Evolutionary conservation across 1,140 invertebrate genomes (phyloP).

Genomic region (Solen grandis): DNA sequence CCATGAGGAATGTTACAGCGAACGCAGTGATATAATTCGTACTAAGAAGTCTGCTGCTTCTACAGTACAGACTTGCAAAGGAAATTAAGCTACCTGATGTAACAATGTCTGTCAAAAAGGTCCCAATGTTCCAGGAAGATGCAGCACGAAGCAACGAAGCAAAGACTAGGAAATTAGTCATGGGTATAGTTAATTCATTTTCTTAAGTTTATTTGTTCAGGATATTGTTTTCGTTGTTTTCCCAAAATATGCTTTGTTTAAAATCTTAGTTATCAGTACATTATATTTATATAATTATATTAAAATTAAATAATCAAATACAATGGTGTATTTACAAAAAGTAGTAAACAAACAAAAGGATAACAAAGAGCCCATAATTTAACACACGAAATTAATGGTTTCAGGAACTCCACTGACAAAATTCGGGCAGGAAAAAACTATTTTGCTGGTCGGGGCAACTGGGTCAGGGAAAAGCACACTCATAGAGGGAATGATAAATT

Average conservation of each 20-base stretch:
- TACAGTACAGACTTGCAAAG: not conserved
- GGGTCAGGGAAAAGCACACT: slow-evolving; percentile 32
- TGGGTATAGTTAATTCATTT: slow-evolving; percentile 15
- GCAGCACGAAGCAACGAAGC: not conserved
- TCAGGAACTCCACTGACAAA: too few species aligned
- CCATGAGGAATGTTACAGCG: slow-evolving; percentile 18
- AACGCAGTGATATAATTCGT: not conserved
- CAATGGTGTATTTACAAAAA: too few species aligned
- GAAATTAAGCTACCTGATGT: not conserved
- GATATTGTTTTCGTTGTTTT: too few species aligned
- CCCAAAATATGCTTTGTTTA: too few species aligned
- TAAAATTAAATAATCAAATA: too few species aligned
- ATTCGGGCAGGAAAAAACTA: slow-evolving; percentile 19
- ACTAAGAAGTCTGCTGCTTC: not conserved
- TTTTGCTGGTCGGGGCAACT: slow-evolving; percentile 31
- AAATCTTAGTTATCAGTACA: too few species aligned
- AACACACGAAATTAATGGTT: too few species aligned
- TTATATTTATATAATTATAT: too few species aligned
- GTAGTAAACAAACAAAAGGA: too few species aligned
- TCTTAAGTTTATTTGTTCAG: too few species aligned
- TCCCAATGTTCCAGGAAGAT: not conserved
- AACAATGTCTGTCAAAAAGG: not conserved
- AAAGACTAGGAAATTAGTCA: slow-evolving; percentile 16
- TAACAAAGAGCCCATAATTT: too few species aligned
- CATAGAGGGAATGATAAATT: slow-evolving; percentile 41